These are phyloP conservation scores for Agapornis roseicollis DNA, from an alignment of 2,113 vertebrate genomes.

Conservation along the genomic window DNA sequence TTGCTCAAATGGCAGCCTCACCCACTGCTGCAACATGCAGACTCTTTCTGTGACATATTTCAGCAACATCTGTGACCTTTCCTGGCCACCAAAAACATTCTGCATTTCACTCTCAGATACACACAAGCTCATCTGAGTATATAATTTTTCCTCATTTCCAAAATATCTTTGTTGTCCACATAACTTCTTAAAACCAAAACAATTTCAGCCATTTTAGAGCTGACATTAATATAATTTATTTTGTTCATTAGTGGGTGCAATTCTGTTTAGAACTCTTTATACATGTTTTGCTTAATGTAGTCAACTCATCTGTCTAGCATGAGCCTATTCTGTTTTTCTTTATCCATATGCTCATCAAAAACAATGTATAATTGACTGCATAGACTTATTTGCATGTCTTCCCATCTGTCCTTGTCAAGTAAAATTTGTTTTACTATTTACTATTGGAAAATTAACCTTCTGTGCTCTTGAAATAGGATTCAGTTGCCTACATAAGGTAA, in stretches of 20 bases:
- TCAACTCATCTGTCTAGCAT: neutral
- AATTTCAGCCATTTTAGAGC: neutral
- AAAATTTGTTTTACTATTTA: constrained; percentile 21
- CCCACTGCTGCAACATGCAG: neutral
- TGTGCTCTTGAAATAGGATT: neutral
- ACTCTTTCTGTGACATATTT: neutral
- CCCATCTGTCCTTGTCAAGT: constrained; percentile 16
- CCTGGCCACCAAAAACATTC: neutral
- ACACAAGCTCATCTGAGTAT: neutral
- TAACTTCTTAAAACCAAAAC: neutral
- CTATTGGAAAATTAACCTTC: constrained; percentile 32
- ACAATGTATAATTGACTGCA: neutral
- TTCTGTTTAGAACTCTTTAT: neutral
- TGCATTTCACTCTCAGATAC: neutral
- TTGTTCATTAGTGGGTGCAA: neutral
- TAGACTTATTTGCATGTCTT: neutral
- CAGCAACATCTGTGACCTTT: neutral
- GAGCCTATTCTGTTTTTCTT: neutral
- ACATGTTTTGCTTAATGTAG: neutral
- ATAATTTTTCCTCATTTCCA: neutral
- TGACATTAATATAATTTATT: neutral
- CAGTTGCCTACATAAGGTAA: neutral
- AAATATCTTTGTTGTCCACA: neutral
- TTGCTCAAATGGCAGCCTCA: neutral
- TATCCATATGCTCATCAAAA: neutral